Percentiles rank a stretch among this genome's conserved stretches.
These are phyloP conservation scores for Jaculus jaculus DNA, from an alignment of 2,113 vertebrate genomes.

Conservation along the genomic window DNA sequence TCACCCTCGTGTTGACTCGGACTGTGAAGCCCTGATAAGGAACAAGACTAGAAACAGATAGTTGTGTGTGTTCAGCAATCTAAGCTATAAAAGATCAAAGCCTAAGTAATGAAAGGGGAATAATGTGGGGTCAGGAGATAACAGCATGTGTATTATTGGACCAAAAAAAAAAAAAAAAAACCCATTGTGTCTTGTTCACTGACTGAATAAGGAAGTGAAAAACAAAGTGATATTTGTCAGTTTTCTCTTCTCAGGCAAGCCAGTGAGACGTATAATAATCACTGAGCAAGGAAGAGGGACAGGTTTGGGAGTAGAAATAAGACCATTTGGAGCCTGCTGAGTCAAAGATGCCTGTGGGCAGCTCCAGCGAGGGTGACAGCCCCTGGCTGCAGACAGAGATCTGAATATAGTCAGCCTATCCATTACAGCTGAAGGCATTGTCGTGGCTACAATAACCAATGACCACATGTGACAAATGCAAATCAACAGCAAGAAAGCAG, in stretches of 20 bases:
- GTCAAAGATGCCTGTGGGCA: not conserved
- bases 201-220: not conserved
- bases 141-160: conserved; percentile 18
- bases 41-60: not conserved
- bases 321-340: not conserved
- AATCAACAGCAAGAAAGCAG: conserved; percentile 20
- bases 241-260: not conserved
- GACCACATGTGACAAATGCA: not conserved
- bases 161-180: not conserved
- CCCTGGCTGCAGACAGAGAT: not conserved
- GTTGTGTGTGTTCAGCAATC: not conserved
- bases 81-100: not conserved
- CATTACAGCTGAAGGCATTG: not conserved
- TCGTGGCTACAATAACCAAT: not conserved
- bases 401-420: not conserved
- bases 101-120: not conserved
- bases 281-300: not conserved
- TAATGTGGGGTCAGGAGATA: not conserved
- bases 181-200: not conserved
- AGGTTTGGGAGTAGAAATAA: conserved; percentile 21
- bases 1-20: not conserved
- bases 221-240: not conserved
- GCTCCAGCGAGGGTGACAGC: too few relatives aligned
- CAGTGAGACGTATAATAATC: not conserved
- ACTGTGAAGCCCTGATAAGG: not conserved